Evolutionary conservation across 2,113 vertebrate species (phyloP).

Genomic region (Petrocephalus zakoni): DNA sequence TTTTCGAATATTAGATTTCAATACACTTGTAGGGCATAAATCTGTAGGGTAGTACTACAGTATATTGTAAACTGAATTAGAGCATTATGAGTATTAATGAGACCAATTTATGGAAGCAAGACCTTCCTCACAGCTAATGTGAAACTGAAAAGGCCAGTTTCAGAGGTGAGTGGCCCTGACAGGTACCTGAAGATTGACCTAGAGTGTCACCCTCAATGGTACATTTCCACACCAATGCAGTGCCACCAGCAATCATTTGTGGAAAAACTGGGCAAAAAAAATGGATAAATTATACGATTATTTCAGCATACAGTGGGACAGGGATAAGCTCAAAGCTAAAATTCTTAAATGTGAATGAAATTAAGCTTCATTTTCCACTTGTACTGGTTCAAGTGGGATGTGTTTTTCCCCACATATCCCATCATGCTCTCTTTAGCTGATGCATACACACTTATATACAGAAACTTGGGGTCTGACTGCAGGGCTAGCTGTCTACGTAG

Average conservation of each 20-base stretch:
- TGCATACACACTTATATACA: background rate
- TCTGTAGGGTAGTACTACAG: background rate
- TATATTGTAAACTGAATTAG: background rate
- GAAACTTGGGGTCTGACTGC: background rate
- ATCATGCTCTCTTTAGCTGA: background rate
- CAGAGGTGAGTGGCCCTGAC: background rate
- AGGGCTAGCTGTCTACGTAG: background rate
- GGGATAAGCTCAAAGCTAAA: background rate
- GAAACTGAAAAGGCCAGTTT: conserved; percentile 12
- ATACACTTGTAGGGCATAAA: background rate
- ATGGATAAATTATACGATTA: background rate
- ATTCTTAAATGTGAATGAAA: background rate
- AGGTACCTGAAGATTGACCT: background rate
- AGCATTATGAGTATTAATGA: background rate
- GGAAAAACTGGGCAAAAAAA: background rate
- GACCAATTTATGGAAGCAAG: conserved; percentile 1
- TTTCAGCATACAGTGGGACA: background rate
- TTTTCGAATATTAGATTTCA: background rate
- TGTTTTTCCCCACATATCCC: background rate
- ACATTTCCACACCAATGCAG: background rate
- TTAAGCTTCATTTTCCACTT: background rate
- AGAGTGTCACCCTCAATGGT: background rate
- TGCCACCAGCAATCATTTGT: background rate
- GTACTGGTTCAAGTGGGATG: background rate
- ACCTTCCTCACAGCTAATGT: background rate